Evolutionary conservation across 1,140 invertebrate species (phyloP).

Genomic region (Pseudomyrmex dendroicus): DNA sequence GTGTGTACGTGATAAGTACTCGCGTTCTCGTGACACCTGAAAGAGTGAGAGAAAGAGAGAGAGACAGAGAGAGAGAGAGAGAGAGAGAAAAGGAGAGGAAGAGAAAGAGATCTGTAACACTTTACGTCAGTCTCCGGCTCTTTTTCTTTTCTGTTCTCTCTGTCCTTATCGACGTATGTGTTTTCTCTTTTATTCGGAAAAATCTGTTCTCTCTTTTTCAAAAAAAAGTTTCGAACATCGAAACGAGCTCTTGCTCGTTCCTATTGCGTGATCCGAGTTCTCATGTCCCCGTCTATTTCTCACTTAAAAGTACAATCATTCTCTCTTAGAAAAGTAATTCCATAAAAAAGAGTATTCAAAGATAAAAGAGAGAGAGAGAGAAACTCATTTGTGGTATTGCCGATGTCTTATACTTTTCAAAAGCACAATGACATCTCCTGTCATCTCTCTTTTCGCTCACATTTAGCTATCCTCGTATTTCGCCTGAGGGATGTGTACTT

Average conservation of each 20-base stretch:
- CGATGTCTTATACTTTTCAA: background rate
- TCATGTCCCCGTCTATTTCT: background rate
- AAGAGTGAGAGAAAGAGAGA: background rate
- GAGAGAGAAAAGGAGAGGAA: too few relatives aligned
- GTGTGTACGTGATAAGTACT: conserved; percentile 17
- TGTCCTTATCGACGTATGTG: too few relatives aligned
- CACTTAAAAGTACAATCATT: background rate
- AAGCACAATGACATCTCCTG: background rate
- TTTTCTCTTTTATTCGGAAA: background rate
- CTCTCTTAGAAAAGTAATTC: background rate
- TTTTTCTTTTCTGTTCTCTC: background rate
- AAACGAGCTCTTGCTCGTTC: background rate
- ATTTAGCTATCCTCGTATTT: background rate
- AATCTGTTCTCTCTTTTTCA: background rate
- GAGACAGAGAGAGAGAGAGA: too few relatives aligned
- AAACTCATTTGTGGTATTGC: background rate
- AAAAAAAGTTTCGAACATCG: background rate
- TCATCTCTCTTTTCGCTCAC: background rate
- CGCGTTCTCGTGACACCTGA: background rate
- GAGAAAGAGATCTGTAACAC: conserved; percentile 6
- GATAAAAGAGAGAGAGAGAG: background rate
- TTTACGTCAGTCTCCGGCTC: background rate
- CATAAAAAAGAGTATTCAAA: background rate
- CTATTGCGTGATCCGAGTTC: background rate
- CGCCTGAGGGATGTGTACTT: background rate